phyloP scores from a whole-genome alignment of 2,888 invertebrate genomes.

The Scelioninae gen. 2 region DNA sequence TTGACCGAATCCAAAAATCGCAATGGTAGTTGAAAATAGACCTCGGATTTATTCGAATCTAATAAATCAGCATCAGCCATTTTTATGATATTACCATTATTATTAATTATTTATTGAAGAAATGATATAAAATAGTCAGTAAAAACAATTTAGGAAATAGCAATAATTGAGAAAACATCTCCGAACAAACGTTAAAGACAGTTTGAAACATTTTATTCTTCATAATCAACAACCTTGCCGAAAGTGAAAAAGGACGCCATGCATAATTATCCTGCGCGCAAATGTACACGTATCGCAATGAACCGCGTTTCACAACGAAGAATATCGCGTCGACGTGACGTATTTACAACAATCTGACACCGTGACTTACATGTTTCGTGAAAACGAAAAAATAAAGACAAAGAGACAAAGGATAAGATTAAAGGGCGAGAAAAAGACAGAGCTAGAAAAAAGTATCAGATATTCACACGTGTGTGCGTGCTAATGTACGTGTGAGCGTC shows the following conservation, averaged over 20 bases:
- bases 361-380: slow-evolving; percentile 31
- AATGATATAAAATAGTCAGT: background rate
- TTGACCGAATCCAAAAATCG: slow-evolving; percentile 29
- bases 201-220: slow-evolving; percentile 49
- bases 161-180: slow-evolving; percentile 38
- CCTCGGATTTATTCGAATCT: slow-evolving; percentile 42
- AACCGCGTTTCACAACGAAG: slow-evolving; percentile 53
- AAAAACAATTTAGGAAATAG: slow-evolving; percentile 15
- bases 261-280: slow-evolving; percentile 42
- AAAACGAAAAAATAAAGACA: slow-evolving; percentile 10
- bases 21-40: slow-evolving; percentile 40
- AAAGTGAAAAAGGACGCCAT: slow-evolving; percentile 54
- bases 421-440: background rate
- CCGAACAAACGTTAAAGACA: slow-evolving; percentile 26
- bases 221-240: slow-evolving; percentile 39
- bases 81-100: background rate
- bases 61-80: slow-evolving; percentile 7
- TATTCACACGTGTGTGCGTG: slow-evolving; percentile 1
- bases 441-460: slow-evolving; percentile 1
- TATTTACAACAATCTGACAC: slow-evolving; percentile 39
- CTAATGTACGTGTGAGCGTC: slow-evolving; percentile 17
- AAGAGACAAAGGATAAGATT: slow-evolving; percentile 9
- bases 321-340: slow-evolving; percentile 45
- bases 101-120: background rate
- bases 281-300: slow-evolving; percentile 26